Conservation (phyloP, 2,113 vertebrate genomes). For the Sphyrna mokarran region DNA sequence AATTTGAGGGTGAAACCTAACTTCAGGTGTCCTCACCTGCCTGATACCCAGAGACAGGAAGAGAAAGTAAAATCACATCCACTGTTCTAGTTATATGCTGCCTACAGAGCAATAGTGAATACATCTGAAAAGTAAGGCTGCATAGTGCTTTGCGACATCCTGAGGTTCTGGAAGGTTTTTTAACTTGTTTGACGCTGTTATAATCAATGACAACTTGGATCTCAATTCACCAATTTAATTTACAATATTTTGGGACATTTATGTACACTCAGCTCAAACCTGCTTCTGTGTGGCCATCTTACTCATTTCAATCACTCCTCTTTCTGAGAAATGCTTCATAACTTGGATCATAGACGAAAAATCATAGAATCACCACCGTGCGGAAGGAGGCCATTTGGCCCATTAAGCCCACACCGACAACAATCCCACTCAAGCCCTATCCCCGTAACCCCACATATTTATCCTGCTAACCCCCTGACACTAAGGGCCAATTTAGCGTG, state of each 20-base stretch:
- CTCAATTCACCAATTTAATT: not conserved
- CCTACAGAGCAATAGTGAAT: not conserved
- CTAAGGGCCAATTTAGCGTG: too few species aligned
- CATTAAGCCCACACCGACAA: too few species aligned
- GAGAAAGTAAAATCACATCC: not conserved
- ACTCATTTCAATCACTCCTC: not conserved
- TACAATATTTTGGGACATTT: not conserved
- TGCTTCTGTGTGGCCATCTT: not conserved
- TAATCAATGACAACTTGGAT: too few species aligned
- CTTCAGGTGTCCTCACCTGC: not conserved
- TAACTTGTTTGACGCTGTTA: not conserved
- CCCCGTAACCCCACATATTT: too few species aligned
- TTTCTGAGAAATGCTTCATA: not conserved
- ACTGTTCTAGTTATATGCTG: not conserved
- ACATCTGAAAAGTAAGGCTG: not conserved
- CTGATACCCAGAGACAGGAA: not conserved
- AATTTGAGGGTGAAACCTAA: not conserved
- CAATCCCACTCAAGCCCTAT: too few species aligned
- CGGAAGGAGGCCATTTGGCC: too few species aligned
- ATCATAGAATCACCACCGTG: too few species aligned
- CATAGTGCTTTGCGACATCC: not conserved
- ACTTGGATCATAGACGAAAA: not conserved
- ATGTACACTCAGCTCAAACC: not conserved
- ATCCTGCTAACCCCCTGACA: too few species aligned
- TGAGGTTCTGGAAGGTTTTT: not conserved